These are phyloP conservation scores for Celastrina argiolus DNA, from an alignment of 2,888 invertebrate genomes.

Conservation along the genomic window DNA sequence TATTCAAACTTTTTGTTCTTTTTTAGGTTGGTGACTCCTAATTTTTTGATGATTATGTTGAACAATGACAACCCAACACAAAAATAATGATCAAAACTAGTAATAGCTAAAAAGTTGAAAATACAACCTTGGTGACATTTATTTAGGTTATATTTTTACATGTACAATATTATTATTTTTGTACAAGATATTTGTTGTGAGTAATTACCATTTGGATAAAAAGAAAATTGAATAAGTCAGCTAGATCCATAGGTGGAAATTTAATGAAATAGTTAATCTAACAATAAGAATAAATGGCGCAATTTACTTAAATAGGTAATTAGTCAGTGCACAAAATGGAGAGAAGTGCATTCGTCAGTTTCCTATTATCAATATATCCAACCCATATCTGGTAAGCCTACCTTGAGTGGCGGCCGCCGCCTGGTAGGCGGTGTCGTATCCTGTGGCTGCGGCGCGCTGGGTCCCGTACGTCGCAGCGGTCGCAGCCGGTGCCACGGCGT, in stretches of 20 bases:
- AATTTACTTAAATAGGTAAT: neutral
- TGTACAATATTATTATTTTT: neutral
- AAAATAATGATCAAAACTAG: neutral
- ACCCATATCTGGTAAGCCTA: constrained; percentile 35
- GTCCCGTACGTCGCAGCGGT: constrained; percentile 91
- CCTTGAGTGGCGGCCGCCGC: constrained; percentile 88
- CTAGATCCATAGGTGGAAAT: neutral
- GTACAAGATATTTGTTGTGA: neutral
- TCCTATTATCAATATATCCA: neutral
- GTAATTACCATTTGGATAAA: too few relatives aligned
- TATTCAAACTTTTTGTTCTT: too few relatives aligned
- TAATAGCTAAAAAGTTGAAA: neutral
- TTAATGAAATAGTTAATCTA: neutral
- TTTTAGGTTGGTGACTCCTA: neutral
- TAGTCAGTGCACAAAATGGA: neutral
- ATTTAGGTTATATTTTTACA: neutral
- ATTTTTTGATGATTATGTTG: neutral
- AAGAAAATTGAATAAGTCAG: too few relatives aligned
- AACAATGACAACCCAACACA: neutral
- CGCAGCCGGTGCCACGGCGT: constrained; percentile 88
- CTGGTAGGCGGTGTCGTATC: constrained; percentile 90
- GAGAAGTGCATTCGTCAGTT: neutral
- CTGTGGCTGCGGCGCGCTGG: constrained; percentile 86
- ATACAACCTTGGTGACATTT: neutral
- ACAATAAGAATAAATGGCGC: neutral